phyloP scores from a whole-genome alignment of 92 coral and sea anemone genomes.

The Porites cylindrica region DNA sequence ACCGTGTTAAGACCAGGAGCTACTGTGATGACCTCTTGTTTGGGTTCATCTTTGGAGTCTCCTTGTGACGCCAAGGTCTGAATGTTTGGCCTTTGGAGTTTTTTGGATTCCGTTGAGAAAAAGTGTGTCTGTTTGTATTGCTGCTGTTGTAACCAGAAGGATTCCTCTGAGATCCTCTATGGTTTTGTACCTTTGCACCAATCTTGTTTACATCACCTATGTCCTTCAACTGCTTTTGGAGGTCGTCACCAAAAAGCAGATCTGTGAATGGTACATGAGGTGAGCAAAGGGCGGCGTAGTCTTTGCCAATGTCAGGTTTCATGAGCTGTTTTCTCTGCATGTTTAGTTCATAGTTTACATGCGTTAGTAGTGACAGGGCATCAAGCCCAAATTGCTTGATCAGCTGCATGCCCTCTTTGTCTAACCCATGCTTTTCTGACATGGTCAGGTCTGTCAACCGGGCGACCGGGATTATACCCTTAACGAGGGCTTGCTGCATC shows the following conservation, averaged over 20 bases:
- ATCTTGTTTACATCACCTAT: constrained; percentile 30
- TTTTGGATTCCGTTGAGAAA: constrained; percentile 42
- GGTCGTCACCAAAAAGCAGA: no score
- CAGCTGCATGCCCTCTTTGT: constrained; percentile 23
- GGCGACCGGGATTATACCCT: constrained; percentile 24
- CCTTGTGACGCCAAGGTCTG: constrained; percentile 54
- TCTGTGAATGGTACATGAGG: no score
- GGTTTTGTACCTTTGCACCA: constrained; percentile 15
- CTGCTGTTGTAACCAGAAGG: background rate
- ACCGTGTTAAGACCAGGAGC: no score
- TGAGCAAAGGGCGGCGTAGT: no score
- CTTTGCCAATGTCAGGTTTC: constrained; percentile 58
- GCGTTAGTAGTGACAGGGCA: constrained; percentile 7
- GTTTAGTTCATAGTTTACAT: constrained; percentile 4
- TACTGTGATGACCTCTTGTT: constrained; percentile 47
- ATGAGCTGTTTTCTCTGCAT: constrained; percentile 38
- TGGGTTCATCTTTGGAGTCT: constrained; percentile 32
- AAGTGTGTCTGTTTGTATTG: background rate
- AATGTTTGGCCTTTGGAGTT: background rate
- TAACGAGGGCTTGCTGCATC: constrained; percentile 11
- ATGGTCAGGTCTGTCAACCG: constrained; percentile 30
- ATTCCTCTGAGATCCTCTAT: constrained; percentile 7
- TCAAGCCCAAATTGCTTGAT: constrained; percentile 11
- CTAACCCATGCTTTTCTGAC: constrained; percentile 10
- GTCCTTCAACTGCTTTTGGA: no score